Conservation (phyloP, 2,888 invertebrate genomes). For the Tenthredo notha region DNA sequence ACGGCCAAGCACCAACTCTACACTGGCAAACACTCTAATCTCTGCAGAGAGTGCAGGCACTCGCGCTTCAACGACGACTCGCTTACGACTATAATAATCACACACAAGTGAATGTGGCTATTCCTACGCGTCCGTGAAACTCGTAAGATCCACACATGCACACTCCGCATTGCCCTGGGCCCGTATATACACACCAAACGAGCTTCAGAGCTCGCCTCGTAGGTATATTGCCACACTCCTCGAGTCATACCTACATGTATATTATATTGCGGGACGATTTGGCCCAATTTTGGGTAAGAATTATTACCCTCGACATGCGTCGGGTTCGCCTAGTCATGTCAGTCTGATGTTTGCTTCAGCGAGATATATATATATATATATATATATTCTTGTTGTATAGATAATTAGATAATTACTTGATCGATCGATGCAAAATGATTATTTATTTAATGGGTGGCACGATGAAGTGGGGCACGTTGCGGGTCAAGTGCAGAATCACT, state of each 20-base stretch:
- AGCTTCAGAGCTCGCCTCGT: neutral
- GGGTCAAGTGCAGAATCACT: neutral
- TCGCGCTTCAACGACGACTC: conserved; percentile 20
- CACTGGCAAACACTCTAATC: conserved; percentile 67
- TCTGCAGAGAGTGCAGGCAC: conserved; percentile 45
- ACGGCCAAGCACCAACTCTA: conserved; percentile 21
- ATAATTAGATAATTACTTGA: neutral
- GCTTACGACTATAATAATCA: conserved; percentile 26
- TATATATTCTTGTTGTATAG: neutral
- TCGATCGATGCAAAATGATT: neutral
- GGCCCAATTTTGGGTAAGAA: neutral
- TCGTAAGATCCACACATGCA: neutral
- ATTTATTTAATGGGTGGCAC: neutral
- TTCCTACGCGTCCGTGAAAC: neutral
- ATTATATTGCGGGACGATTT: neutral
- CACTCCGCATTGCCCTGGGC: neutral
- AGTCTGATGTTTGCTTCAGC: neutral
- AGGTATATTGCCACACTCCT: neutral
- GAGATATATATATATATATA: neutral
- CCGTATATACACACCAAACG: neutral
- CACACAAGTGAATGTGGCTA: neutral
- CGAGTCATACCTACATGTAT: neutral
- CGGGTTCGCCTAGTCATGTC: neutral
- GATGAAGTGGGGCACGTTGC: neutral
- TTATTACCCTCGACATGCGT: neutral